Base-by-base conservation (phyloP, 2,797 vertebrate genomes). In the Echiichthys vipera region DNA sequence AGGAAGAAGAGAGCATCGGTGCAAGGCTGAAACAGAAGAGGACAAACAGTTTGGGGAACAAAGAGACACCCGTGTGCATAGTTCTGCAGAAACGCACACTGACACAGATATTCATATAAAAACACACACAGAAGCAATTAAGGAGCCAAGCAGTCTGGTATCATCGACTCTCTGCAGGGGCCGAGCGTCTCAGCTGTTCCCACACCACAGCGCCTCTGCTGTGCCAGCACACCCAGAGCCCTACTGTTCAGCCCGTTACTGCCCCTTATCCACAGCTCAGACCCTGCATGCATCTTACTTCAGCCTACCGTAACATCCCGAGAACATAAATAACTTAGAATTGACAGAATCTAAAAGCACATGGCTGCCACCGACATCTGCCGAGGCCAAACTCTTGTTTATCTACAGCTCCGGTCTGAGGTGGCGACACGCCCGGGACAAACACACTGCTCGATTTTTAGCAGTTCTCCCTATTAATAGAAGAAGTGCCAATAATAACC, bases 381-480 rank as follows among this genome's bases (percentile, higher is more conserved):
- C 78, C 14, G 30, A 65, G 76, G 81, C 84, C 78, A 62, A 83
- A 65, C 56, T 62, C 49, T 8, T 88, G 84, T 89, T 86, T 88
- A 87, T 88, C 84, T 77, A 56, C 79, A 49, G 88, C 87, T 87
- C 88, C 46, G 71, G 84, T 89, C 81, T 75, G 85, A 81, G 89
- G 81, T 74, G 68, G 70, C 77, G 76, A 71, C 89, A 80, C 75
- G 42, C 88, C 81, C 84, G 84, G 91, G 78, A 89, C 89, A 91
- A 93, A 89, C 88, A 89, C 88, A 83, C 84, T 10, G 81, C 85
- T 88, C 84, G 84, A 76, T 93, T 94, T 92, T 93, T 93, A 94
- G 93, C 85, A 73, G 82, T 88, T 91, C 89, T 91, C 75, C 68
- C 91, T 94, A 93, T 92, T 94, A 93, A 94, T 94, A 94, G 92